Evolutionary conservation across 2,797 vertebrate species (phyloP).

Genomic region (Morus bassanus): DNA sequence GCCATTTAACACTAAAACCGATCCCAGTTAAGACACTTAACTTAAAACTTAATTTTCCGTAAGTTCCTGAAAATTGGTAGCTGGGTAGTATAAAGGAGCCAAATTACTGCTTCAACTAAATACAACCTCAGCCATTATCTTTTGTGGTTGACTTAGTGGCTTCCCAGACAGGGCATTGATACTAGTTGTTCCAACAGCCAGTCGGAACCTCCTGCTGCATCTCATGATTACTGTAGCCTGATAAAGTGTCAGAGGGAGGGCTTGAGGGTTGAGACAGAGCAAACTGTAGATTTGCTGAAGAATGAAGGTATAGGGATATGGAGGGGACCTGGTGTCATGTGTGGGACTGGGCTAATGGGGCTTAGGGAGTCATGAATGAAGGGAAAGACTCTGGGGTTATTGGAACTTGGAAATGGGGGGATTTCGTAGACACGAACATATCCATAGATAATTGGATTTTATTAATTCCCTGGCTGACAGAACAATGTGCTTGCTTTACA

Average conservation of each 20-base stretch:
- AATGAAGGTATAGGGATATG: neutral
- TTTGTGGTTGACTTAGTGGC: neutral
- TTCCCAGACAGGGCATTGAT: neutral
- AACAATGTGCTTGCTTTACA: neutral
- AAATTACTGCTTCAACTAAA: neutral
- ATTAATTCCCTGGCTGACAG: neutral
- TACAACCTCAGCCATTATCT: neutral
- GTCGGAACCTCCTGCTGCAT: neutral
- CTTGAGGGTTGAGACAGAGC: neutral
- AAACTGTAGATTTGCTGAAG: neutral
- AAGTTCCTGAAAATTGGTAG: neutral
- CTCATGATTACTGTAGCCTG: neutral
- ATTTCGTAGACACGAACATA: neutral
- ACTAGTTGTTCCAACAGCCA: neutral
- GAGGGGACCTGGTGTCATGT: neutral
- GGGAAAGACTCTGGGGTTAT: neutral
- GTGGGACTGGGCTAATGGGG: neutral
- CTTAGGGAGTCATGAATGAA: neutral
- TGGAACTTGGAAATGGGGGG: neutral
- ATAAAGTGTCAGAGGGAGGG: neutral
- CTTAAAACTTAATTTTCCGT: no score
- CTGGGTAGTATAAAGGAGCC: neutral
- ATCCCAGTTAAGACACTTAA: no score
- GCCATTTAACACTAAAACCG: neutral
- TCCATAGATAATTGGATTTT: neutral